A percentile compares a stretch with the other conserved stretches of the same genome.
These are phyloP conservation scores for Gymnobelideus leadbeateri DNA, from an alignment of 2,113 vertebrate genomes.

Conservation along the genomic window DNA sequence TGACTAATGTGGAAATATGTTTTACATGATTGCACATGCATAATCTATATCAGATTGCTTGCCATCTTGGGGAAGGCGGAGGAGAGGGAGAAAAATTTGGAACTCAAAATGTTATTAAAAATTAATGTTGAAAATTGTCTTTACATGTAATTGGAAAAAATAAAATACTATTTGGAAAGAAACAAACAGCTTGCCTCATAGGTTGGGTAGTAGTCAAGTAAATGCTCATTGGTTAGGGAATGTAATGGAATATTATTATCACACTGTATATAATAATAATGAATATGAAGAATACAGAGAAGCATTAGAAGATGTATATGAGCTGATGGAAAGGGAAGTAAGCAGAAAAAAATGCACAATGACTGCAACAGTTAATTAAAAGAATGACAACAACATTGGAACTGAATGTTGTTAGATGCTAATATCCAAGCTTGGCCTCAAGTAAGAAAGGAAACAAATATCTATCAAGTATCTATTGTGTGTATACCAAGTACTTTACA, in stretches of 20 bases:
- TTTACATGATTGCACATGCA: too few species aligned
- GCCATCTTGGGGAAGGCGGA: too few species aligned
- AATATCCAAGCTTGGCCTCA: too few species aligned
- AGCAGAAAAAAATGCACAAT: neutral
- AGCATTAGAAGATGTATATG: neutral
- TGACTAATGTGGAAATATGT: too few species aligned
- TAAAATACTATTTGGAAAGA: too few species aligned
- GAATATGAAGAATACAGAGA: neutral
- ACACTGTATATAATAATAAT: neutral
- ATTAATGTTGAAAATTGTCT: too few species aligned
- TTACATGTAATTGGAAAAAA: too few species aligned
- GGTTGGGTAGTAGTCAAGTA: neutral
- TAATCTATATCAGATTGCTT: too few species aligned
- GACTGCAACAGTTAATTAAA: neutral
- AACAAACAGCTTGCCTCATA: neutral
- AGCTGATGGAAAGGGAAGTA: neutral
- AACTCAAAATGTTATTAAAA: too few species aligned
- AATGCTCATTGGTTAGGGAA: neutral
- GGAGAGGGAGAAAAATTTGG: too few species aligned
- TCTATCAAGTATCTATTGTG: too few species aligned
- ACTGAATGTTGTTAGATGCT: neutral
- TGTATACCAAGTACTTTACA: neutral
- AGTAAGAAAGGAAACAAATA: too few species aligned
- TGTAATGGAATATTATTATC: neutral
- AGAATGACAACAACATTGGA: neutral